These are phyloP conservation scores for Fabriciana adippe DNA, from an alignment of 2,888 invertebrate species.

Conservation along the genomic window DNA sequence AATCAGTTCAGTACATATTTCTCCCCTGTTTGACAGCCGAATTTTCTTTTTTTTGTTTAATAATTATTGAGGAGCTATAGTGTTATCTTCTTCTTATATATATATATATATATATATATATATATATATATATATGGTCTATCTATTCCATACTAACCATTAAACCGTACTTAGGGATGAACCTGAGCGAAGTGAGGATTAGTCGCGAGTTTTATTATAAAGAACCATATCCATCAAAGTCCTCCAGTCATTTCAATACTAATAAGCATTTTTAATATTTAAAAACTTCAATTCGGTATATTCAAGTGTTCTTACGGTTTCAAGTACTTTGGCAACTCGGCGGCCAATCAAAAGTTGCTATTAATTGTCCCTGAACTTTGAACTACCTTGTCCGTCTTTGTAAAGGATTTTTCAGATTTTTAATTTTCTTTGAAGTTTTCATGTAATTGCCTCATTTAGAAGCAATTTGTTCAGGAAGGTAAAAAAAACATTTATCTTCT, in stretches of 20 bases:
- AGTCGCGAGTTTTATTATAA: neutral
- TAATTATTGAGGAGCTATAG: too few species aligned
- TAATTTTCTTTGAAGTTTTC: conserved; percentile 17
- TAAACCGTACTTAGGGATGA: too few species aligned
- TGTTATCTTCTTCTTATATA: too few species aligned
- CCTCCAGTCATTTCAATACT: neutral
- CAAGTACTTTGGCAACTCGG: conserved; percentile 1
- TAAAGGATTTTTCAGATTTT: conserved; percentile 11
- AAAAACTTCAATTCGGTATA: conserved; percentile 21
- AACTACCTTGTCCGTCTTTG: conserved; percentile 1
- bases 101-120: too few species aligned
- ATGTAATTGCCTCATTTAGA: conserved; percentile 9
- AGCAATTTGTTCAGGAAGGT: conserved; percentile 1
- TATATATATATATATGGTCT: too few species aligned
- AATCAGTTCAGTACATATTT: too few species aligned
- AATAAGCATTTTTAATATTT: neutral
- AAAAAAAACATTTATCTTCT: neutral
- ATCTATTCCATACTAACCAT: too few species aligned
- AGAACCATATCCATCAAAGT: neutral
- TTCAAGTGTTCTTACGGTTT: conserved; percentile 26
- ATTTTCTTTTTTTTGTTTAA: too few species aligned
- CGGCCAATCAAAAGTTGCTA: conserved; percentile 23
- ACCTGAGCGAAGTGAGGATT: too few species aligned
- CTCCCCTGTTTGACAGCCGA: too few species aligned
- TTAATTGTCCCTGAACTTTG: conserved; percentile 20